Evolutionary conservation across 2,888 invertebrate species (phyloP).

Genomic region (Tanaodytes sp.): DNA sequence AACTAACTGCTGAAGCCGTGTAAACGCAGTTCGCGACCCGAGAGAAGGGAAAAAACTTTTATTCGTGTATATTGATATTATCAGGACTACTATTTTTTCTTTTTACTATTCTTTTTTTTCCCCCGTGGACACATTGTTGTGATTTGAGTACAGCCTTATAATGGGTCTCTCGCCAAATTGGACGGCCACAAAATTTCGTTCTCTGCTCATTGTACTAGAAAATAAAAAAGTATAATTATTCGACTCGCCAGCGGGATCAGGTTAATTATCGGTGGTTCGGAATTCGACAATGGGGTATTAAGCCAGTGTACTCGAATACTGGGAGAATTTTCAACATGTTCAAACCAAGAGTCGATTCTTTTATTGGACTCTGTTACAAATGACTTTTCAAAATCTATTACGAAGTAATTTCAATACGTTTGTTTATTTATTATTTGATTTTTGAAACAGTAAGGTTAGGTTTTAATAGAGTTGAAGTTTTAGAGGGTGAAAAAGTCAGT

Average conservation of each 20-base stretch:
- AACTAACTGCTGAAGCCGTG: slow-evolving; percentile 51
- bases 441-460: too few species aligned
- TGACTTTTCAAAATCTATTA: too few species aligned
- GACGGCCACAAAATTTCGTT: slow-evolving; percentile 38
- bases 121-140: slow-evolving; percentile 50
- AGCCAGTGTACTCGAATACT: too few species aligned
- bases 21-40: slow-evolving; percentile 45
- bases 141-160: slow-evolving; percentile 43
- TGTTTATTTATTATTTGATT: too few species aligned
- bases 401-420: too few species aligned
- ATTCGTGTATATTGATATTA: slow-evolving; percentile 51
- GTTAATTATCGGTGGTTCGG: slow-evolving; percentile 26
- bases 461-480: too few species aligned
- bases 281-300: too few species aligned
- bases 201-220: slow-evolving; percentile 25
- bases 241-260: slow-evolving; percentile 12
- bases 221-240: slow-evolving; percentile 43
- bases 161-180: slow-evolving; percentile 42
- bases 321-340: too few species aligned
- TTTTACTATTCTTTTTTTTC: too few species aligned
- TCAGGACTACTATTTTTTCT: slow-evolving; percentile 42
- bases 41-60: slow-evolving; percentile 50
- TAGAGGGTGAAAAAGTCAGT: too few species aligned
- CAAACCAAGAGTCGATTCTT: too few species aligned
- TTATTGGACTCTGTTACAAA: too few species aligned